Percentiles rank a stretch among this genome's conserved stretches.
phyloP scores from a whole-genome alignment of 1,140 invertebrate species.

The Cherax destructor region DNA sequence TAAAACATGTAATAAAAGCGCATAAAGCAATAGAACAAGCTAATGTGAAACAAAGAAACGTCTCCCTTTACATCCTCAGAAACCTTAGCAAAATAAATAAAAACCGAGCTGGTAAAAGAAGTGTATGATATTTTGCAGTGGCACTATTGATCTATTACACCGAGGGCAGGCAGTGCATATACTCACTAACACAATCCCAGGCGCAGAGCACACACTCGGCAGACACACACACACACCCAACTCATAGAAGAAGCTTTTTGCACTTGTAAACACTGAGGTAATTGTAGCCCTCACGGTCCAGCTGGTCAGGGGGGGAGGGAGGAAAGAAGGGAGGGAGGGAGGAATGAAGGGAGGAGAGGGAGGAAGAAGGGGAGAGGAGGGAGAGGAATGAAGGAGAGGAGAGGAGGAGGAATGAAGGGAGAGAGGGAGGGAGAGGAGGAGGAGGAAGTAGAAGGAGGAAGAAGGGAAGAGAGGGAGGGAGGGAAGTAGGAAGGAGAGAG shows the following conservation, averaged over 20 bases:
- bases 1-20: too few species aligned
- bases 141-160: conserved; percentile 43
- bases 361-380: too few species aligned
- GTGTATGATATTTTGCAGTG: conserved; percentile 15
- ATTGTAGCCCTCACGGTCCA: conserved; percentile 16
- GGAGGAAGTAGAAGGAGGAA: too few species aligned
- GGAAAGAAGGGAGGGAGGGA: not conserved
- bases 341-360: too few species aligned
- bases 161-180: conserved; percentile 23
- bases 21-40: too few species aligned
- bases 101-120: not conserved
- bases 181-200: conserved; percentile 39
- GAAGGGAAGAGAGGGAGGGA: too few species aligned
- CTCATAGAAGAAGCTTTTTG: conserved; percentile 25
- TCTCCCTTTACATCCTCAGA: not conserved
- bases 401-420: too few species aligned
- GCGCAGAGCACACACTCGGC: not conserved
- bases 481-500: too few species aligned
- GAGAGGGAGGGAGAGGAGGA: too few species aligned
- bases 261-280: conserved; percentile 9
- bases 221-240: not conserved
- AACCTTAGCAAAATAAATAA: not conserved
- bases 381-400: too few species aligned
- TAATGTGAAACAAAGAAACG: too few species aligned
- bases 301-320: not conserved